Evolutionary conservation across 1,140 invertebrate genomes (phyloP).

Genomic region (Pantala flavescens): DNA sequence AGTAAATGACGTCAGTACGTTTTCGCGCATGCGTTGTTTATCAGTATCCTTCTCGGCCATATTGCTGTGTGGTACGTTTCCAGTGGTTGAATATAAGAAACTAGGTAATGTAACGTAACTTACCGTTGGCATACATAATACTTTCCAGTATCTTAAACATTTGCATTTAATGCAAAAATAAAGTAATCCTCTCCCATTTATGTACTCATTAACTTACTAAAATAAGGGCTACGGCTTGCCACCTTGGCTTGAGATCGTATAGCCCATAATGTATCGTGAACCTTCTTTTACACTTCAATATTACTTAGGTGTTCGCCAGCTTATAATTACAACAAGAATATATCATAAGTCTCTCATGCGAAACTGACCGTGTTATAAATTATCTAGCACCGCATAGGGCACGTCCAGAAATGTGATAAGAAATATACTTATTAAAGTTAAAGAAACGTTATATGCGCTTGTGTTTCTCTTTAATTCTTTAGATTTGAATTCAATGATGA

Average conservation of each 20-base stretch:
- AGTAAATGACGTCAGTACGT: slow-evolving; percentile 1
- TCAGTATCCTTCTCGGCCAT: slow-evolving; percentile 13
- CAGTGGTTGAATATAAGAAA: neutral
- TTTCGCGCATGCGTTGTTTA: slow-evolving; percentile 13
- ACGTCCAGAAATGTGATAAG: too few species aligned
- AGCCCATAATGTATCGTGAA: neutral
- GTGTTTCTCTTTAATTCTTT: too few species aligned
- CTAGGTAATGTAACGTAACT: slow-evolving; percentile 11
- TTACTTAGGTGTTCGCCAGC: too few species aligned
- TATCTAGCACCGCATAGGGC: too few species aligned
- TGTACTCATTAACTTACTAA: neutral
- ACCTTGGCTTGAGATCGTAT: neutral
- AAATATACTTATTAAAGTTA: too few species aligned
- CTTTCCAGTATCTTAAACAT: neutral
- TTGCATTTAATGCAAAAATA: neutral
- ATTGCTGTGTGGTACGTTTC: slow-evolving; percentile 11
- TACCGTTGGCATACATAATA: neutral
- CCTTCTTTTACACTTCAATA: too few species aligned
- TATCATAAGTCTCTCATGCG: too few species aligned
- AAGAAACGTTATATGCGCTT: too few species aligned
- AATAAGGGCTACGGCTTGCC: neutral
- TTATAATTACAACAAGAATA: too few species aligned
- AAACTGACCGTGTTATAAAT: too few species aligned
- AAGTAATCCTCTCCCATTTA: neutral
- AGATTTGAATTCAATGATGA: too few species aligned